Base-by-base conservation (phyloP, 2,113 vertebrate genomes). In the Sula dactylatra region DNA sequence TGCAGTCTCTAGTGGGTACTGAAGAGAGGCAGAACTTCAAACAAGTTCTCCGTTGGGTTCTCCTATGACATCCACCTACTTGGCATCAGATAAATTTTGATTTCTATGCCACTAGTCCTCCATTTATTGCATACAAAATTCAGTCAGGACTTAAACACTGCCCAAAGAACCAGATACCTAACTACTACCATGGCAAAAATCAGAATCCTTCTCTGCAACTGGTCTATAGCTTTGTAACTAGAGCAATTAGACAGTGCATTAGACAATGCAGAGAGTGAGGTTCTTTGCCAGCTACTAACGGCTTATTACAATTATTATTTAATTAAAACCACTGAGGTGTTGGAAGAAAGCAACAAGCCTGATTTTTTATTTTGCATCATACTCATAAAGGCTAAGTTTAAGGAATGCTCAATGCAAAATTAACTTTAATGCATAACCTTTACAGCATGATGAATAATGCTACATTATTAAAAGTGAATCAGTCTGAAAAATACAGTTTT, bases 391-490 rank as follows among this genome's bases (percentile, higher is more conserved):
- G 8, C 3, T 32, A 70, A 1, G 0, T 67, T 86, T 77, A 70
- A 92, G 34, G 59, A 80, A 67, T 26, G 15, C 3, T 92, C 16
- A 64, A 26, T 64, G 64, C 17, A 92, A 94, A 94, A 88, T 62
- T 84, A 90, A 4, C 22, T 82, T 88, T 91, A 80, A 79, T 71
- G 12, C 38, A 74, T 38, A 82, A 81, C 50, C 21, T 95, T 84
- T 67, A 42, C 27, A 58, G 4, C 31, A 56, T 88, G 82, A 61
- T 65, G 55, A 82, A 92, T 70, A 90, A 77, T n/a, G 44, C 20
- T 86, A 15, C 26, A 16, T 86, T 83, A 95, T 92, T 94, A 93
- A 83, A 94, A 71, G 59, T 79, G 69, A 86, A 52, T 82, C 47
- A 69, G 19, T 36, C 42, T 55, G 86, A 50, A 88, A 97, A 87